Evolutionary conservation across 2,113 vertebrate species (phyloP), one percentile per base, ranked within the genome.

Genomic region (Capreolus pygargus): DNA sequence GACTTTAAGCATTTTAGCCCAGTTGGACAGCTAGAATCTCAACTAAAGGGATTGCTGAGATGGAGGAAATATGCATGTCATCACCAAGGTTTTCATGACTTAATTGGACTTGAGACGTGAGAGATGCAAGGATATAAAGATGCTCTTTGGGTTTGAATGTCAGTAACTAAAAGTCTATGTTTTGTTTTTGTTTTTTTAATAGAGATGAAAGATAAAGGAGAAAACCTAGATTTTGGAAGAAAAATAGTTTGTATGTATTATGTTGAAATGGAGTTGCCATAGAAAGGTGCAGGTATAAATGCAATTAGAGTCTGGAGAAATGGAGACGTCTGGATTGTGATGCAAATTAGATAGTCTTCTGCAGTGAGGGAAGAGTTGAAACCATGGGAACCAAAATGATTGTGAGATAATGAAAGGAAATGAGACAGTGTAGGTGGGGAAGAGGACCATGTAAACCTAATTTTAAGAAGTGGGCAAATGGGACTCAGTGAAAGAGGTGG

Each of bases 211-310:
- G 45, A 61, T 85, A 76, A 1, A 86, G 15, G 27, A 52, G 15
- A 70, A 94, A 57, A 30, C n/a, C 6, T 33, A 95, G 10, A 92
- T 89, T 93, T 70, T 16, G 27, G 30, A 85, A 89, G 54, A 97
- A 97, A 97, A 78, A n/a, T 50, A 30, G 7, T 76, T 92, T 79
- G 36, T 94, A 27, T 28, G 55, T 36, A 84, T 97, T 58, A 95
- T 78, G 9, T 89, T 83, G 30, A 85, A 83, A 50, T 57, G 64
- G 25, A 83, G 28, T 92, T 92, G 5, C 28, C n/a, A 67, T 84
- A 79, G 79, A 57, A 79, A 91, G n/a, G 82, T 47, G 4, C 19
- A 92, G 13, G 78, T 91, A 55, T 64, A 91, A 94, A 94, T 64
- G 21, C 7, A 81, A 23, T 23, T 64, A 74, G 17, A 95, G 23